These are phyloP conservation scores for Hydra vulgaris DNA, from an alignment of 30 jellyfish, hydroid and myxozoan species.

Conservation along the genomic window DNA sequence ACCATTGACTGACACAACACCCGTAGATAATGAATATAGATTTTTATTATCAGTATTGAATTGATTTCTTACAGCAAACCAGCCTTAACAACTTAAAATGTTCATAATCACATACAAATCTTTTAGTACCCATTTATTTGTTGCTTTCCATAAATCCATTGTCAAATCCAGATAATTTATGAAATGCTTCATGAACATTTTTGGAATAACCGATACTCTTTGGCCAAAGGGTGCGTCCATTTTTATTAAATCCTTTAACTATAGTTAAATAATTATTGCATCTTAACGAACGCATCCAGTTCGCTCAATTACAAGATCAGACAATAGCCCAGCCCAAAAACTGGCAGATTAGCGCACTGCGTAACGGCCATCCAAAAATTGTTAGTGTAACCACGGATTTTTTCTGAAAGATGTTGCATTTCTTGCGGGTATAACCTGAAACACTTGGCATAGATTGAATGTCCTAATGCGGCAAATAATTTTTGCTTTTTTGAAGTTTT, in stretches of 20 bases:
- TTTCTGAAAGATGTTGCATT: neutral
- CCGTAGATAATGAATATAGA: no score
- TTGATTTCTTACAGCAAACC: neutral
- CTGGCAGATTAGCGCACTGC: constrained; percentile 17
- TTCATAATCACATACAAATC: neutral
- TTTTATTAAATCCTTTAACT: neutral
- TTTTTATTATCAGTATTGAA: neutral
- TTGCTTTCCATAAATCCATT: neutral
- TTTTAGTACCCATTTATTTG: constrained; percentile 1
- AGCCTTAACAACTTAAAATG: neutral
- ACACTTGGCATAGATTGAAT: constrained; percentile 4
- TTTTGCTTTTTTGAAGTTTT: neutral
- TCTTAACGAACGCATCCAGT: neutral
- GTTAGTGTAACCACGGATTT: constrained; percentile 8
- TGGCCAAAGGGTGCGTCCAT: constrained; percentile 2
- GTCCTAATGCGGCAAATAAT: constrained; percentile 14
- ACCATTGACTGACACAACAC: no score
- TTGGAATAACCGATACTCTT: neutral
- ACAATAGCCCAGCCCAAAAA: neutral
- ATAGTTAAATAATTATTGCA: neutral
- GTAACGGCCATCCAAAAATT: constrained; percentile 1
- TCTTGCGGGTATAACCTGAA: constrained; percentile 8
- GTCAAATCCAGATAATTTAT: neutral
- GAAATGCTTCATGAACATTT: no score
- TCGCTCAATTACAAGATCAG: constrained; percentile 16